Percentiles rank a stretch among this genome's conserved stretches.
phyloP scores from a whole-genome alignment of 2,797 vertebrate species.

The Bradypodion ventrale region DNA sequence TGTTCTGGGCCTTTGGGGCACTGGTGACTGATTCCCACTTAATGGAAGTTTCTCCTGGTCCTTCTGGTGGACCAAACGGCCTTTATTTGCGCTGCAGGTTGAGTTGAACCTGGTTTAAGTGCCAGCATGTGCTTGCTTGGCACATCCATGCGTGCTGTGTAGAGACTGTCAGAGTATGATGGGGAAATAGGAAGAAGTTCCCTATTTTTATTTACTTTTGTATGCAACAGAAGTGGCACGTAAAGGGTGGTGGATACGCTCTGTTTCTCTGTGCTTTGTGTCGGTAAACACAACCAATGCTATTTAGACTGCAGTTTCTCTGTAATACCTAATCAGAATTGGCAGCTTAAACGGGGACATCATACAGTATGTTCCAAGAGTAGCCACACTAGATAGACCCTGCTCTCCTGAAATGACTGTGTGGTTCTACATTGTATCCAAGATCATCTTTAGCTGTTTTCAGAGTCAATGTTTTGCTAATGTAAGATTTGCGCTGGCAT shows the following conservation, averaged over 20 bases:
- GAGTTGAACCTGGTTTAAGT: not conserved
- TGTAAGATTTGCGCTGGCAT: not conserved
- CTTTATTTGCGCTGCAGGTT: not conserved
- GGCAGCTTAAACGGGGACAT: not conserved
- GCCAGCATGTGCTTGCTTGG: not conserved
- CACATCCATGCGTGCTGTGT: not conserved
- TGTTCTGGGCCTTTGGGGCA: not conserved
- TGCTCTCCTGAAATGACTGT: conserved; percentile 32
- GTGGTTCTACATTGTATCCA: conserved; percentile 6
- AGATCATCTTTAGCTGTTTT: not conserved
- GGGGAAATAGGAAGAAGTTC: not conserved
- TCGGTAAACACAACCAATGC: conserved; percentile 44
- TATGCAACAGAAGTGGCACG: conserved; percentile 46
- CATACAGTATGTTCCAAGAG: not conserved
- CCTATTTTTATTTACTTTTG: conserved; percentile 51
- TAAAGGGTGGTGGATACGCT: conserved; percentile 50
- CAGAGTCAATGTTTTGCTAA: not conserved
- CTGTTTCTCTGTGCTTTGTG: conserved; percentile 27
- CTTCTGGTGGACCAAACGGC: conserved; percentile 23
- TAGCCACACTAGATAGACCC: conserved; percentile 51
- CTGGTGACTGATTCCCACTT: not conserved
- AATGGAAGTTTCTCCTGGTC: not conserved
- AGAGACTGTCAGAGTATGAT: not conserved
- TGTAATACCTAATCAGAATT: conserved; percentile 10
- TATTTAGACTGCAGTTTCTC: conserved; percentile 61